Conservation (phyloP, 2,797 vertebrate species). For the Phalanger gymnotis region DNA sequence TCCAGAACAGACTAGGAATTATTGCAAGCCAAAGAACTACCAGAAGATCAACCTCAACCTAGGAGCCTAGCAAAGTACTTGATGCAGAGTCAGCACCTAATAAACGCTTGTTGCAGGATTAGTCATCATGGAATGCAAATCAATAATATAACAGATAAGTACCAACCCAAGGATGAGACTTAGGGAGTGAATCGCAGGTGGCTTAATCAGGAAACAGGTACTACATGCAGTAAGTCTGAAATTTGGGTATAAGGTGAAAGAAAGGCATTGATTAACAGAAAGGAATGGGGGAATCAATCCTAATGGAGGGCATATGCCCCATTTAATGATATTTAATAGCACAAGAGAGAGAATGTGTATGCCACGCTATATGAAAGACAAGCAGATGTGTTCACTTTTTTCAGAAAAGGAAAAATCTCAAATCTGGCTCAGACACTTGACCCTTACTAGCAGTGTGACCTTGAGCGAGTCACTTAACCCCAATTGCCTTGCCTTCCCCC, state of each 20-base stretch:
- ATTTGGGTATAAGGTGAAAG: background rate
- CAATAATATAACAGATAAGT: background rate
- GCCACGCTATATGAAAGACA: background rate
- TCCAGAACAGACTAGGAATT: too few species aligned
- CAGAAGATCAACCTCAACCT: background rate
- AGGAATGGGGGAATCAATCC: background rate
- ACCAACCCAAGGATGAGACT: background rate
- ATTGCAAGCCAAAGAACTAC: background rate
- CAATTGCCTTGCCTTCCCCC: too few species aligned
- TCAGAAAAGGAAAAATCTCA: background rate
- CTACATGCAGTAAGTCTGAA: background rate
- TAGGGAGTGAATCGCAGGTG: background rate
- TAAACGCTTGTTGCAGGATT: background rate
- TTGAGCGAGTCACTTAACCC: too few species aligned
- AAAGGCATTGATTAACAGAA: background rate
- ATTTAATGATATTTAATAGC: background rate
- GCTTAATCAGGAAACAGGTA: background rate
- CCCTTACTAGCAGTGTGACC: too few species aligned
- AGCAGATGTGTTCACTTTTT: slow-evolving; percentile 44
- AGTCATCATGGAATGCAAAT: background rate
- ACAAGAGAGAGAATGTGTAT: background rate
- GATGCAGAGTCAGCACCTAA: background rate
- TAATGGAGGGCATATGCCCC: background rate
- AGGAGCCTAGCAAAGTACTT: background rate
- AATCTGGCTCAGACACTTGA: too few species aligned